Evolutionary conservation across 2,113 vertebrate genomes (phyloP).

Genomic region (Nerophis ophidion): DNA sequence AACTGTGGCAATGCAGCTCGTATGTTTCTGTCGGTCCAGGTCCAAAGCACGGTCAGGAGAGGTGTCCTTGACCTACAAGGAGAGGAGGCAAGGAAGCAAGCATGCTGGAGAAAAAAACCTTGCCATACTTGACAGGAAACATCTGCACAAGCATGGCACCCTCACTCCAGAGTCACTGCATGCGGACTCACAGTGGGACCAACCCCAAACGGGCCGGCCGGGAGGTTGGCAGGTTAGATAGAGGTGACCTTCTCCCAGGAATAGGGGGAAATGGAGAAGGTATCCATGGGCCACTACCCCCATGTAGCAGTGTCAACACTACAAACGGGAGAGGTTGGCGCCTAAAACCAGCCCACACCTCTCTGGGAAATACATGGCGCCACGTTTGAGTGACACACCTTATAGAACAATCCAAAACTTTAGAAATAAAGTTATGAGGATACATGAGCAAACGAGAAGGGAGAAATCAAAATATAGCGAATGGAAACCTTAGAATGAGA

Average conservation of each 20-base stretch:
- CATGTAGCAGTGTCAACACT: slow-evolving; percentile 68
- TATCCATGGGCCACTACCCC: slow-evolving; percentile 64
- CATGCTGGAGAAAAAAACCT: slow-evolving; percentile 68
- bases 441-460: slow-evolving; percentile 59
- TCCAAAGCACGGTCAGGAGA: slow-evolving; percentile 60
- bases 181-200: slow-evolving; percentile 70
- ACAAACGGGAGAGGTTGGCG: slow-evolving; percentile 63
- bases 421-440: slow-evolving; percentile 18
- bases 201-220: slow-evolving; percentile 47
- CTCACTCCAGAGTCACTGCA: slow-evolving; percentile 73
- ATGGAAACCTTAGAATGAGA: slow-evolving; percentile 38
- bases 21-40: slow-evolving; percentile 48
- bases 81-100: slow-evolving; percentile 61
- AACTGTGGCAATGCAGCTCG: slow-evolving; percentile 41
- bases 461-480: slow-evolving; percentile 31
- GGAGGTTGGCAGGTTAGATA: slow-evolving; percentile 58
- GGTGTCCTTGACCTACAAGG: slow-evolving; percentile 54
- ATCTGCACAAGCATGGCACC: slow-evolving; percentile 74
- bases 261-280: background rate
- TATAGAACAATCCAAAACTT: slow-evolving; percentile 18
- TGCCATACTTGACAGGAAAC: slow-evolving; percentile 71
- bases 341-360: slow-evolving; percentile 19
- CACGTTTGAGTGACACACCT: slow-evolving; percentile 72
- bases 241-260: slow-evolving; percentile 52
- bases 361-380: slow-evolving; percentile 23